Conservation (phyloP, 1,140 invertebrate genomes). For the Drosophila ogumai region DNA sequence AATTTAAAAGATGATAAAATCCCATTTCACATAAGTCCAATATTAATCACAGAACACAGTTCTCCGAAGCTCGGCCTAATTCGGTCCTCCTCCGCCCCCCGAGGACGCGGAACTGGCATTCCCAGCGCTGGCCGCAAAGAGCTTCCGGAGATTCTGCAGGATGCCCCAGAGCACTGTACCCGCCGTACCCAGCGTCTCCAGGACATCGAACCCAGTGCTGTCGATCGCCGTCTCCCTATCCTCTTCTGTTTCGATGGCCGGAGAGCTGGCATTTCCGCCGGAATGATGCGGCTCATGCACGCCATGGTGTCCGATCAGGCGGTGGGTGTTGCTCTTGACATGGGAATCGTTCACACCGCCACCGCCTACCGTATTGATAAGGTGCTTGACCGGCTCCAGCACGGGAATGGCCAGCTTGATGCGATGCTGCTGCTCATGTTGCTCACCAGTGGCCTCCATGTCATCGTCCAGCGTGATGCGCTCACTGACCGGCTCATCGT, state of each 20-base stretch:
- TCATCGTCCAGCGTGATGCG: conserved; percentile 56
- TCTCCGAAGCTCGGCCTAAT: neutral
- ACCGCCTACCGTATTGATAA: conserved; percentile 71
- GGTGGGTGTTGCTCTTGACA: conserved; percentile 62
- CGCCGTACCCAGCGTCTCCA: conserved; percentile 67
- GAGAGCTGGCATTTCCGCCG: conserved; percentile 46
- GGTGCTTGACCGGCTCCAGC: conserved; percentile 72
- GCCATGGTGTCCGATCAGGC: conserved; percentile 57
- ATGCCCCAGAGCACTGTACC: conserved; percentile 58
- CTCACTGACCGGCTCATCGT: conserved; percentile 55
- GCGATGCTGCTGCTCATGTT: conserved; percentile 64
- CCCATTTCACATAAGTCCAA: conserved; percentile 29
- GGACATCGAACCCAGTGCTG: conserved; percentile 70
- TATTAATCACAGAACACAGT: conserved; percentile 74
- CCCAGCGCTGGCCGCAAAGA: conserved; percentile 73
- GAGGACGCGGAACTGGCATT: conserved; percentile 68
- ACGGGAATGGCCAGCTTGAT: conserved; percentile 73
- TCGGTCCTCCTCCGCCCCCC: conserved; percentile 53
- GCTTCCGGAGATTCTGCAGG: conserved; percentile 58
- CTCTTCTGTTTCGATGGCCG: conserved; percentile 80
- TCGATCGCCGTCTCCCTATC: conserved; percentile 75
- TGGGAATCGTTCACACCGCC: conserved; percentile 71
- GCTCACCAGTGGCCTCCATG: conserved; percentile 43
- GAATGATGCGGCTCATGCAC: conserved; percentile 58
- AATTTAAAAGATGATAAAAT: conserved; percentile 13